Evolutionary conservation across 2,888 invertebrate genomes (phyloP), one percentile per base, ranked within the genome.

Genomic region (Hirtodrosophila cameraria): DNA sequence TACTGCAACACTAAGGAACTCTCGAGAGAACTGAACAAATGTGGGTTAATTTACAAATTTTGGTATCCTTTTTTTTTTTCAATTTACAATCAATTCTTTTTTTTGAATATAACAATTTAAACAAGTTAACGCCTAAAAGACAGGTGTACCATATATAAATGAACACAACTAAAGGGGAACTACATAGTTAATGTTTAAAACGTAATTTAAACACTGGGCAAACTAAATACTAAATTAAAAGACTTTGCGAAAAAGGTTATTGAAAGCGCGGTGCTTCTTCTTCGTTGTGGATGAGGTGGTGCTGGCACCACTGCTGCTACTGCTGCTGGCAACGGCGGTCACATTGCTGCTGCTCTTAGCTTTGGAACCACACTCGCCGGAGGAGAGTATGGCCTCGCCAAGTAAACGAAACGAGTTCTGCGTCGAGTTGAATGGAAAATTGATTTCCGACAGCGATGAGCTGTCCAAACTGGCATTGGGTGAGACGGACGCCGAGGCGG

Each of bases 241-340:
- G 88, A 96, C 94, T 92, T 95, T 96, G 82, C 94, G 95, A 88
- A 96, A 93, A 89, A 96, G 94, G 91, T 94, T 94, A 89, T 94
- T 95, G 73, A 96, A 92, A 85, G 94, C 93, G 87, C 94, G 94
- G 82, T 92, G 86, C 57, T 89, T 92, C 89, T 94, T 95, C 84
- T 93, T 93, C 53, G 85, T 74, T 31, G 81, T 86, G 16, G 88
- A 88, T 52, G 89, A 83, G 23, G 87, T 87, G 49, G 87, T 88
- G 39, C 88, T 88, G 65, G 84, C 85, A 25, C 88, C 83, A 68
- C 88, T 89, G 64, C 88, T 88, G 61, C 85, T 87, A 41, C 86
- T 76, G 50, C 84, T 81, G 45, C 79, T 75, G 55, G 35, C 72
- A 1, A 35, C n/a, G 4, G 27, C 46, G 13, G 8, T 6, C 8